Evolutionary conservation across 2,113 vertebrate species (phyloP).

Genomic region (Aramus guarauna): DNA sequence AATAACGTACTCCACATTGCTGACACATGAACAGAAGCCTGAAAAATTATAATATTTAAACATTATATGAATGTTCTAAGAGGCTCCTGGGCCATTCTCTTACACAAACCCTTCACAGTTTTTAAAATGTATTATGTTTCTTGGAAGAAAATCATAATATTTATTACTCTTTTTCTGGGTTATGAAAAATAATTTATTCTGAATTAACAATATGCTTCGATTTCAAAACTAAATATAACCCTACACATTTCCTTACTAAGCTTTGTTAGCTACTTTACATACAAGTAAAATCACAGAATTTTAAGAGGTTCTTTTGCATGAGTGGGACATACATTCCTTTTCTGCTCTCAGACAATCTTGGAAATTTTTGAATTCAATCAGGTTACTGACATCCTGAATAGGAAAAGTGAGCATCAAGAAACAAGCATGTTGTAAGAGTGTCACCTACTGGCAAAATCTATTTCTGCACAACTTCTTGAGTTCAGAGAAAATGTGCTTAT

Average conservation of each 20-base stretch:
- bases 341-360: not conserved
- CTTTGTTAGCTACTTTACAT: not conserved
- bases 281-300: not conserved
- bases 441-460: constrained; percentile 3
- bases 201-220: not conserved
- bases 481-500: not conserved
- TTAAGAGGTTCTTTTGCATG: not conserved
- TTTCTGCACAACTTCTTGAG: not conserved
- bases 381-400: not conserved
- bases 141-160: not conserved
- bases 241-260: not conserved
- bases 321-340: not conserved
- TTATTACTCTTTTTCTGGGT: not conserved
- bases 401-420: not conserved
- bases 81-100: not conserved
- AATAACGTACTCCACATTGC: not conserved
- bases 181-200: not conserved
- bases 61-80: not conserved
- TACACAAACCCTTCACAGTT: not conserved
- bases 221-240: not conserved
- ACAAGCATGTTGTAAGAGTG: not conserved
- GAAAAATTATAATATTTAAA: not conserved
- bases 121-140: not conserved
- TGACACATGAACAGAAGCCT: not conserved
- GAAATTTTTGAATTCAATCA: not conserved